Base-by-base conservation (phyloP, 1,140 invertebrate species). In the Nasonia vitripennis region DNA sequence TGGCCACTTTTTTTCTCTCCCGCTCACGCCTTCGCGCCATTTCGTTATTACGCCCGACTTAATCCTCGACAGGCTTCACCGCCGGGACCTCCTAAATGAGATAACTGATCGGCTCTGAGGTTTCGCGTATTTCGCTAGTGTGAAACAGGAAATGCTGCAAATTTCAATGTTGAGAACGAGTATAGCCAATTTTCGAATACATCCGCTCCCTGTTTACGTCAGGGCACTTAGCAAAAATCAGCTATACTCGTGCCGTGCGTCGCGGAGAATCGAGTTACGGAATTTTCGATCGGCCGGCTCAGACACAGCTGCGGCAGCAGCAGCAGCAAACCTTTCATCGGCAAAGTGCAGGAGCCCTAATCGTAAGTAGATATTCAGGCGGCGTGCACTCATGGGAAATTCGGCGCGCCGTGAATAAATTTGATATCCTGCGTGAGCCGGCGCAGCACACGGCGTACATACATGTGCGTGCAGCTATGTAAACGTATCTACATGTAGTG, bases 341-440 rank as follows among this genome's bases (percentile, higher is more conserved):
- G 37, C 27, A 79, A 70, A 81, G 84, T 86, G 78, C 37, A 77
- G n/a, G 34, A 10, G 31, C 45, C 68, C 78, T 75, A 75, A 81
- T 85, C 77, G 70, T 67, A 80, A 85, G 51, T 81, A 85, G 84
- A 85, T 85, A 81, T 85, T 85, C 84, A 68, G 45, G 20, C 70
- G 78, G 80, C 27, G 48, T 55, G 79, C 75, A 83, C 80, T 86
- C 81, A 79, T 82, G 85, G 85, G 80, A 86, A 81, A 83, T 85
- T 85, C 71, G 78, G 84, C 34, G 55, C 55, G 78, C 45, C n/a
- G 48, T 31, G 78, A 81, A 85, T 85, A 85, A 85, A 85, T 85
- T 80, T 85, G 84, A 85, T 81, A 85, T 79, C 75, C 45, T 67
- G 84, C 78, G 78, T 74, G 77, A 62, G 71, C 27, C 27, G 48